Percentiles rank a stretch among this genome's conserved stretches.
phyloP scores from a whole-genome alignment of 2,888 invertebrate genomes.

The Gonocerus acuteangulatus region DNA sequence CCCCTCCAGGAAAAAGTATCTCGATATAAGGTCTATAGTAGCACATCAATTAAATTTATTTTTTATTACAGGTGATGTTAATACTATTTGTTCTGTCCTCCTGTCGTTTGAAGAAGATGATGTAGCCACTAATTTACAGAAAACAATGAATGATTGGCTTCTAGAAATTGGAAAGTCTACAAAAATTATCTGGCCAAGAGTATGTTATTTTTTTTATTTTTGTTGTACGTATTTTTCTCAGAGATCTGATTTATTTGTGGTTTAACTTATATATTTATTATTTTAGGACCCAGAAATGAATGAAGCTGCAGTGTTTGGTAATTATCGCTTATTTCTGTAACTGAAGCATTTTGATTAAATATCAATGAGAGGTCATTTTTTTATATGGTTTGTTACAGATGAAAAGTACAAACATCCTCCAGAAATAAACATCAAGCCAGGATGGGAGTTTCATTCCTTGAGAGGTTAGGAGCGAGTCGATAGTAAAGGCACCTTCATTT shows the following conservation, averaged over 20 bases:
- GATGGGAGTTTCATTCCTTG: slow-evolving; percentile 28
- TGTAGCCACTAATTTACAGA: slow-evolving; percentile 28
- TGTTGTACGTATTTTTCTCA: neutral
- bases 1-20: too few relatives aligned
- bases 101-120: slow-evolving; percentile 27
- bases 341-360: neutral
- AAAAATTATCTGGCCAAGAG: slow-evolving; percentile 30
- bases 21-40: too few relatives aligned
- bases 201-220: neutral
- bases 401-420: slow-evolving; percentile 30
- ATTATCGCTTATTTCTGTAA: too few relatives aligned
- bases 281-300: slow-evolving; percentile 27
- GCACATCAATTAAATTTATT: neutral
- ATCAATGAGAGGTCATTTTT: neutral
- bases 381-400: slow-evolving; percentile 23
- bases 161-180: neutral
- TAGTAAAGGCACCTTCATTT: too few relatives aligned
- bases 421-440: slow-evolving; percentile 18
- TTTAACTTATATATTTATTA: too few relatives aligned
- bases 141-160: slow-evolving; percentile 18
- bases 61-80: slow-evolving; percentile 32
- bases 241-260: neutral
- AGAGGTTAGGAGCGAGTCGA: too few relatives aligned
- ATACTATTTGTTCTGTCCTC: slow-evolving; percentile 24
- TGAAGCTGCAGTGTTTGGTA: slow-evolving; percentile 26